Percentiles rank a stretch among this genome's conserved stretches.
These are phyloP conservation scores for Graptemys geographica DNA, from an alignment of 2,797 vertebrate species.

Conservation along the genomic window DNA sequence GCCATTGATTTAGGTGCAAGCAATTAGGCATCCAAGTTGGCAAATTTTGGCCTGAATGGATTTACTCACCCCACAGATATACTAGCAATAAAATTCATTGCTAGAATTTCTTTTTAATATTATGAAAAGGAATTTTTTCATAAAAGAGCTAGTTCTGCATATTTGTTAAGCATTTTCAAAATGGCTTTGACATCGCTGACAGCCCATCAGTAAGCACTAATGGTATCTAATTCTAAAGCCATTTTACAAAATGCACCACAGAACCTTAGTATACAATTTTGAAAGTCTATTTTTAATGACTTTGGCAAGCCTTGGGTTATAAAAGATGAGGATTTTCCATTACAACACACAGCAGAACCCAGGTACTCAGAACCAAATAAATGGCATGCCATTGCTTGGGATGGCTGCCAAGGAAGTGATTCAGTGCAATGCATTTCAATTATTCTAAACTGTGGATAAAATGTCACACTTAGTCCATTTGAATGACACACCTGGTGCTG, in stretches of 20 bases:
- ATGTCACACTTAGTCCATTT: neutral
- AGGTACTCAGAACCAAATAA: neutral
- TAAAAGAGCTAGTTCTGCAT: neutral
- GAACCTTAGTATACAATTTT: neutral
- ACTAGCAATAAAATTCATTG: neutral
- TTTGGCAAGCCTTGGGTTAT: neutral
- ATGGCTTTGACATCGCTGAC: neutral
- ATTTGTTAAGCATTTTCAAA: neutral
- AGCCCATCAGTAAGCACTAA: neutral
- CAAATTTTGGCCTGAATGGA: neutral
- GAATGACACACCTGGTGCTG: neutral
- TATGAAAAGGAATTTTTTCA: neutral
- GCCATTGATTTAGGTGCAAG: neutral
- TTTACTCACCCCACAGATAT: neutral
- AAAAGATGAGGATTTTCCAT: neutral
- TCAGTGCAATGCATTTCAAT: slow-evolving; percentile 9
- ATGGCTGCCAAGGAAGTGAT: slow-evolving; percentile 4
- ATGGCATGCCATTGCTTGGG: neutral
- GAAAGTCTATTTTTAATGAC: neutral
- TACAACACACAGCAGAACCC: neutral
- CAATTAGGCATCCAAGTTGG: neutral
- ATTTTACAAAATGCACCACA: neutral
- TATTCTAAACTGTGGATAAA: slow-evolving; percentile 8
- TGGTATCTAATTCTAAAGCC: neutral
- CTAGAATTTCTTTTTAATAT: neutral